A percentile compares a stretch with the other conserved stretches of the same genome.
These are phyloP conservation scores for Agonopterix subpropinquella DNA, from an alignment of 2,888 invertebrate species.

Conservation along the genomic window DNA sequence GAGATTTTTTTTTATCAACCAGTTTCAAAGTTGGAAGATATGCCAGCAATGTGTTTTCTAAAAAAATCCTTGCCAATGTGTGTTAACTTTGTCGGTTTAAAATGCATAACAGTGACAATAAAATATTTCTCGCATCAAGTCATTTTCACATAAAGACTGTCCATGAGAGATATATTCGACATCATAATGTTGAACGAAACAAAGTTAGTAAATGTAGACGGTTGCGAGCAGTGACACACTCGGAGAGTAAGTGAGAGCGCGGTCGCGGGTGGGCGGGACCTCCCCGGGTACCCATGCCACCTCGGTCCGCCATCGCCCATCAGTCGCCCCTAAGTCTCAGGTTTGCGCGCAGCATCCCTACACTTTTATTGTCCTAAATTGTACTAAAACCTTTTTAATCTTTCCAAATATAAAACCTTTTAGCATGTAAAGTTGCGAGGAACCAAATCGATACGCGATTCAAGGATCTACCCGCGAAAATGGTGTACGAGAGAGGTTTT, in stretches of 20 bases:
- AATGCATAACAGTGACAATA: no score
- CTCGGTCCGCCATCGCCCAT: slow-evolving; percentile 22
- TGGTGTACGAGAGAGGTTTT: slow-evolving; percentile 22
- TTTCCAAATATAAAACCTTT: slow-evolving; percentile 9
- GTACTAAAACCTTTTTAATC: slow-evolving; percentile 22
- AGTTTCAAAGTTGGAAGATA: no score
- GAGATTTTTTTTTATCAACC: no score
- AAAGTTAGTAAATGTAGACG: slow-evolving; percentile 3
- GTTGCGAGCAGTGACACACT: slow-evolving; percentile 8
- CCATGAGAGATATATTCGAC: slow-evolving; percentile 1
- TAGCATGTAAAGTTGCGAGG: slow-evolving; percentile 23
- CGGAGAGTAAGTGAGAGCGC: slow-evolving; percentile 31
- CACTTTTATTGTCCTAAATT: slow-evolving; percentile 34
- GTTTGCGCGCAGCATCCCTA: slow-evolving; percentile 68
- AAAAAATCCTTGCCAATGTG: no score
- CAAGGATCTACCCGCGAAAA: slow-evolving; percentile 16
- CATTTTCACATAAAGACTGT: no score
- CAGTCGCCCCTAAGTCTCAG: slow-evolving; percentile 72
- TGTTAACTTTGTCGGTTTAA: no score
- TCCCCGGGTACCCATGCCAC: slow-evolving; percentile 30
- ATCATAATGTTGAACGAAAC: slow-evolving; percentile 2
- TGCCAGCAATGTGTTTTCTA: no score
- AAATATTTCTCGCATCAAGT: no score
- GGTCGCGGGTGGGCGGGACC: slow-evolving; percentile 42
- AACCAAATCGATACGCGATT: neutral